Evolutionary conservation across 2,888 invertebrate species (phyloP).

Genomic region (Orthosia gracilis): DNA sequence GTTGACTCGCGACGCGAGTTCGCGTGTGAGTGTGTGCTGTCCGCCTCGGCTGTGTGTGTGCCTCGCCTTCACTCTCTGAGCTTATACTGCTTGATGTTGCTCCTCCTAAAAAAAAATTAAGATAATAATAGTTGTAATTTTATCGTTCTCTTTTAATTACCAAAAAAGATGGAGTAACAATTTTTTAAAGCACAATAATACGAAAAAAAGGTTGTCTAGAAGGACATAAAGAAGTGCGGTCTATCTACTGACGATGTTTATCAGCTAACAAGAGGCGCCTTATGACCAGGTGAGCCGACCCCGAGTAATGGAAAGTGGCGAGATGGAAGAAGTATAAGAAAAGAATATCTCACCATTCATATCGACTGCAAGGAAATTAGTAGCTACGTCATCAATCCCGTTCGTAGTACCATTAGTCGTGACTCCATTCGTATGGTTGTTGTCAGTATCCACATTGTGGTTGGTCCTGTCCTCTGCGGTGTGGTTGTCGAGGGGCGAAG

Average conservation of each 20-base stretch:
- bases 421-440: slow-evolving; percentile 67
- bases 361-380: slow-evolving; percentile 86
- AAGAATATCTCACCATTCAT: slow-evolving; percentile 81
- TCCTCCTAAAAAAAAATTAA: slow-evolving; percentile 61
- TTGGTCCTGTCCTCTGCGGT: slow-evolving; percentile 73
- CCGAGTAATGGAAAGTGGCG: no score
- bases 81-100: slow-evolving; percentile 83
- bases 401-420: slow-evolving; percentile 73
- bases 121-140: not conserved
- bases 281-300: no score
- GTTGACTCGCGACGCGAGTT: slow-evolving; percentile 79
- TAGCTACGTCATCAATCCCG: slow-evolving; percentile 77
- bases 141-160: not conserved
- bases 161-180: no score
- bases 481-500: slow-evolving; percentile 74
- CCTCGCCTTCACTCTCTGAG: slow-evolving; percentile 85
- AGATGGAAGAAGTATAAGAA: not conserved
- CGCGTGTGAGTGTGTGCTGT: slow-evolving; percentile 54
- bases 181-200: not conserved
- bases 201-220: no score
- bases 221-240: no score
- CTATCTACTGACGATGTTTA: no score
- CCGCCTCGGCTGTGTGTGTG: slow-evolving; percentile 65
- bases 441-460: slow-evolving; percentile 67
- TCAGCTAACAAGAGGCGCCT: no score